These are phyloP conservation scores for Caprella mutica DNA, from an alignment of 2,888 invertebrate genomes.

Conservation along the genomic window DNA sequence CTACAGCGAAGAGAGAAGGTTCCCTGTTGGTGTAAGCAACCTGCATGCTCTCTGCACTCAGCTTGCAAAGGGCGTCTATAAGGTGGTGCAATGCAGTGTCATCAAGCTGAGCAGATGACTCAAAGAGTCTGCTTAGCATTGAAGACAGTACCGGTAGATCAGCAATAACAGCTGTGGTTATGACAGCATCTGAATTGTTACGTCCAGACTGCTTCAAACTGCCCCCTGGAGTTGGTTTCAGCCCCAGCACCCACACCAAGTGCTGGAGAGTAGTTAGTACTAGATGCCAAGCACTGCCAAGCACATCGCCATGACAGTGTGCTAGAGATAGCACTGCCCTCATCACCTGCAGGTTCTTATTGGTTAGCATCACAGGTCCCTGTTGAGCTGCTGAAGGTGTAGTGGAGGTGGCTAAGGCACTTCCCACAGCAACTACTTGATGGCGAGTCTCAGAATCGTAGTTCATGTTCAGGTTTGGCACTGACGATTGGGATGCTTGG, in stretches of 20 bases:
- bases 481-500: too few species aligned
- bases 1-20: constrained; percentile 91
- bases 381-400: constrained; percentile 66
- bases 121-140: constrained; percentile 84
- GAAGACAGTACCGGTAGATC: constrained; percentile 80
- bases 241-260: constrained; percentile 81
- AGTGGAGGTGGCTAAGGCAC: constrained; percentile 75
- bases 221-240: constrained; percentile 89
- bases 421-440: constrained; percentile 95
- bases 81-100: constrained; percentile 90
- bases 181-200: constrained; percentile 64
- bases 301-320: constrained; percentile 77
- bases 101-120: constrained; percentile 84
- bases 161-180: constrained; percentile 92
- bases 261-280: constrained; percentile 82
- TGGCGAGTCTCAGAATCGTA: constrained; percentile 56
- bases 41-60: constrained; percentile 95
- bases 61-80: constrained; percentile 88
- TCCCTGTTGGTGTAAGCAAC: constrained; percentile 91
- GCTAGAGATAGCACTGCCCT: constrained; percentile 77
- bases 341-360: constrained; percentile 88
- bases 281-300: constrained; percentile 90
- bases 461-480: too few species aligned
- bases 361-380: constrained; percentile 89
- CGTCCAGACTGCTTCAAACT: constrained; percentile 62